phyloP scores from a whole-genome alignment of 2,888 invertebrate species.

The Agrochola lychnidis region DNA sequence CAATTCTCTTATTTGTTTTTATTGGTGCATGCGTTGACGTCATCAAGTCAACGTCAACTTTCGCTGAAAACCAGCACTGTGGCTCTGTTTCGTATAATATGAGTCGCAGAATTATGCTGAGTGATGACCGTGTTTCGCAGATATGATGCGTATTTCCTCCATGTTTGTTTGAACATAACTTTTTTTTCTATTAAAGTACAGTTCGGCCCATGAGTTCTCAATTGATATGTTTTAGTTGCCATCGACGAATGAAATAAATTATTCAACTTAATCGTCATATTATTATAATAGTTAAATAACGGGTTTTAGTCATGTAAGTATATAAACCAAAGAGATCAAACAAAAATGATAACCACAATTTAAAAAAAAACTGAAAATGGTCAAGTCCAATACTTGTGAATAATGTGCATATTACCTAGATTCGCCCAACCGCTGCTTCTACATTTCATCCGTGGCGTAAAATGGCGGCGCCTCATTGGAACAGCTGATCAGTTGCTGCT shows the following conservation, averaged over 20 bases:
- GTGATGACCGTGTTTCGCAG: too few relatives aligned
- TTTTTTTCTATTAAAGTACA: neutral
- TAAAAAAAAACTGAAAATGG: accelerated
- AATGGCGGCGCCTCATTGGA: neutral
- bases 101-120: too few relatives aligned
- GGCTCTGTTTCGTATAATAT: too few relatives aligned
- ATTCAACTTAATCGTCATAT: neutral
- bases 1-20: too few relatives aligned
- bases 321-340: neutral
- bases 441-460: neutral
- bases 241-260: neutral
- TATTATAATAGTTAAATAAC: neutral
- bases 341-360: neutral
- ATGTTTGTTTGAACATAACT: too few relatives aligned
- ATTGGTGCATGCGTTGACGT: too few relatives aligned
- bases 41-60: too few relatives aligned
- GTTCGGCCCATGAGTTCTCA: neutral
- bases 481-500: neutral
- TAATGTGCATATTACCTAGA: neutral
- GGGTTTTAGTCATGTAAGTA: neutral
- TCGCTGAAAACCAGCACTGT: too few relatives aligned
- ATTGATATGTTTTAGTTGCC: neutral
- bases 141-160: too few relatives aligned
- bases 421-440: neutral
- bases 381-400: neutral